Conservation (phyloP, 2,888 invertebrate species). For the Ditula angustiorana region DNA sequence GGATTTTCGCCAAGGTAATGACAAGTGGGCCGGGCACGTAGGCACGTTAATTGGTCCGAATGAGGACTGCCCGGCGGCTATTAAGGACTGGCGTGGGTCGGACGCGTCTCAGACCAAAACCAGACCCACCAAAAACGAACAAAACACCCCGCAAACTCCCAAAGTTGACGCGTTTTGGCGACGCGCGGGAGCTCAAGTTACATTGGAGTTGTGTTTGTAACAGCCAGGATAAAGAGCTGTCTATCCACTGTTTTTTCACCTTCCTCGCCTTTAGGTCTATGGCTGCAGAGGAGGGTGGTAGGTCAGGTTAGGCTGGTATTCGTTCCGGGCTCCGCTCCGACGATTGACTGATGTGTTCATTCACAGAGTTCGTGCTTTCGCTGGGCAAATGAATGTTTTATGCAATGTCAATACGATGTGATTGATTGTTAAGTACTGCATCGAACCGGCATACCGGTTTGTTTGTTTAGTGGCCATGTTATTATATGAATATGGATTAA, state of each 20-base stretch:
- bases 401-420: not conserved
- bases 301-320: constrained; percentile 56
- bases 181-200: constrained; percentile 21
- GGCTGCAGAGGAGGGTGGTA: constrained; percentile 46
- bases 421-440: not conserved
- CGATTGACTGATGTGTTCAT: constrained; percentile 77
- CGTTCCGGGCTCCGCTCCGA: constrained; percentile 50
- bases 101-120: constrained; percentile 69
- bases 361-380: constrained; percentile 66
- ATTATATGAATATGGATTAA: not conserved
- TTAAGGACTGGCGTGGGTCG: constrained; percentile 76
- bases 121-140: constrained; percentile 52
- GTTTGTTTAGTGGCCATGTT: not conserved
- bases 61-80: constrained; percentile 77
- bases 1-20: constrained; percentile 50
- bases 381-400: constrained; percentile 12
- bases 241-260: constrained; percentile 13
- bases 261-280: not conserved
- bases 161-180: not conserved
- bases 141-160: constrained; percentile 11
- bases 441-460: not conserved
- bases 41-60: constrained; percentile 82
- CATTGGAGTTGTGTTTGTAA: not conserved
- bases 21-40: constrained; percentile 81
- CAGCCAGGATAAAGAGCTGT: constrained; percentile 14